Evolutionary conservation across 2,113 vertebrate species (phyloP).

Genomic region (Seriola quinqueradiata): DNA sequence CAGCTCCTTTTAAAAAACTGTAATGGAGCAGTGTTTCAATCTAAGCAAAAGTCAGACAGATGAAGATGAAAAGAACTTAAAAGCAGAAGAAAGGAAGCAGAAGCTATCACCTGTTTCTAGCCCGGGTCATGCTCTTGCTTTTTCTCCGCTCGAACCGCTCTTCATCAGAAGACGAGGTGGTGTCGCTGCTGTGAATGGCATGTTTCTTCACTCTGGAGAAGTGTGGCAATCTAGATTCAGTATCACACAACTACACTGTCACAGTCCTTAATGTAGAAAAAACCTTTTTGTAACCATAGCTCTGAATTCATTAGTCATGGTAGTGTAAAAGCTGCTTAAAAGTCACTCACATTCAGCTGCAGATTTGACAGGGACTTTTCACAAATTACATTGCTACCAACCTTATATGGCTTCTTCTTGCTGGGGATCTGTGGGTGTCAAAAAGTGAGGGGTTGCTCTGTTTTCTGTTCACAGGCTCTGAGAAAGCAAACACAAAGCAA

Average conservation of each 20-base stretch:
- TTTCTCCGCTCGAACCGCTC: conserved; percentile 98
- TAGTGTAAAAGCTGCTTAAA: neutral
- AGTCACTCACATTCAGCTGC: neutral
- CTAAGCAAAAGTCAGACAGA: neutral
- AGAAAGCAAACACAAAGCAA: conserved; percentile 40
- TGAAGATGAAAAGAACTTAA: neutral
- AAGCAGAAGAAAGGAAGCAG: neutral
- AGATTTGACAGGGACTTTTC: neutral
- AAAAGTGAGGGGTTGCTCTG: conserved; percentile 96
- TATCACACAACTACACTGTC: neutral
- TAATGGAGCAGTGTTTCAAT: neutral
- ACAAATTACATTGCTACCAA: conserved; percentile 61
- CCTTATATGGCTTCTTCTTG: conserved; percentile 99
- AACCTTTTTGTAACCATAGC: neutral
- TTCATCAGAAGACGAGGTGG: conserved; percentile 97
- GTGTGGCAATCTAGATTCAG: conserved; percentile 10
- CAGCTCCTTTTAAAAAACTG: neutral
- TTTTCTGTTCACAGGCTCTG: conserved; percentile 97
- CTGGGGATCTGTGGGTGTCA: conserved; percentile 98
- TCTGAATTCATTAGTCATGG: neutral
- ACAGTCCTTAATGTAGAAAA: conserved; percentile 5
- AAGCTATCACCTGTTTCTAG: conserved; percentile 91
- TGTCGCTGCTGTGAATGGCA: conserved; percentile 99
- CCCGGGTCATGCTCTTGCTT: conserved; percentile 97
- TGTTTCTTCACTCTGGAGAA: conserved; percentile 95